Conservation (phyloP, 2,888 invertebrate genomes). For the Thymelicus acteon region DNA sequence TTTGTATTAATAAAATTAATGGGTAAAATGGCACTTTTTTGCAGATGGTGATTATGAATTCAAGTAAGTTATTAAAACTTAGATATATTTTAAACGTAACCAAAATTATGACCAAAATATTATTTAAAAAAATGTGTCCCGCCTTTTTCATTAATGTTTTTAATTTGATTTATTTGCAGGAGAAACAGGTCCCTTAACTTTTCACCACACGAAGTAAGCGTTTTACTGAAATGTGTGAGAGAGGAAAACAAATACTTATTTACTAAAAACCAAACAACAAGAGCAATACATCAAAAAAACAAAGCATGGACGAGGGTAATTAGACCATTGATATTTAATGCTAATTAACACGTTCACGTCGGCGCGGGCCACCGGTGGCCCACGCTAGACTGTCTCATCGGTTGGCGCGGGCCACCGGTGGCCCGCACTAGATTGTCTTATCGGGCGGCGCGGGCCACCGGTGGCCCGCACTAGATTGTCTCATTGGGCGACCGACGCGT, state of each 20-base stretch:
- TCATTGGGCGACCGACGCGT: no score
- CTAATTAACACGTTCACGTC: no score
- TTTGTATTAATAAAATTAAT: no score
- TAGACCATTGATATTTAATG: neutral
- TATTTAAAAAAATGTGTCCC: no score
- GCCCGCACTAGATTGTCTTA: no score
- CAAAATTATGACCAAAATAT: no score
- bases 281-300: slow-evolving; percentile 57
- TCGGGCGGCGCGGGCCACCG: no score
- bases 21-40: neutral
- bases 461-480: no score
- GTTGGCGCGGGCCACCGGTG: no score
- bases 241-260: slow-evolving; percentile 67
- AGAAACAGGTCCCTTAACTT: slow-evolving; percentile 59
- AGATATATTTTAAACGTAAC: no score
- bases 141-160: neutral
- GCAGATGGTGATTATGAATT: slow-evolving; percentile 1
- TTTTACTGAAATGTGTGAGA: slow-evolving; percentile 69
- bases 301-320: slow-evolving; percentile 71
- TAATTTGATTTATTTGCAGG: slow-evolving; percentile 20
- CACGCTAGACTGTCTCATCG: no score
- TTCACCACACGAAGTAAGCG: slow-evolving; percentile 64
- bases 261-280: slow-evolving; percentile 50
- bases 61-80: neutral
- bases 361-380: no score